These are phyloP conservation scores for Dynastes maya DNA, from an alignment of 2,888 invertebrate species.

Conservation along the genomic window DNA sequence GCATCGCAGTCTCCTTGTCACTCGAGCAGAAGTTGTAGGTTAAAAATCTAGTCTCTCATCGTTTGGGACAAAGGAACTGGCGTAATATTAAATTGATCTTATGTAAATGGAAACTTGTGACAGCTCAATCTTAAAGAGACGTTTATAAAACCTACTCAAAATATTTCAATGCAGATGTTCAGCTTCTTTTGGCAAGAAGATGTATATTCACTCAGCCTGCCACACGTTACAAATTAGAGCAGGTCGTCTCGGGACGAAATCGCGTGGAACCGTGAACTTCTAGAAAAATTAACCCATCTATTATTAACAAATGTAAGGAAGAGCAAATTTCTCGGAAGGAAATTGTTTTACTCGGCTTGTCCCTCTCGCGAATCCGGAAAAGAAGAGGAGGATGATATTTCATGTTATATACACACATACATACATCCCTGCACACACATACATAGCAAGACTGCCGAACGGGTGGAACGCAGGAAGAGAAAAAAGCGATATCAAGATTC, in stretches of 20 bases:
- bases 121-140: no score
- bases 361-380: slow-evolving; percentile 51
- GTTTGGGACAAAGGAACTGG: no score
- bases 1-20: no score
- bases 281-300: slow-evolving; percentile 61
- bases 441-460: slow-evolving; percentile 43
- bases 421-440: neutral
- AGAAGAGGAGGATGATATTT: slow-evolving; percentile 60
- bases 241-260: slow-evolving; percentile 42
- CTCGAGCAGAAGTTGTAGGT: no score
- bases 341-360: slow-evolving; percentile 66
- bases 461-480: slow-evolving; percentile 55
- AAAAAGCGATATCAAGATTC: slow-evolving; percentile 55
- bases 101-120: no score
- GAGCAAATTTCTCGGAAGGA: slow-evolving; percentile 59
- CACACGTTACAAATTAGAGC: slow-evolving; percentile 68
- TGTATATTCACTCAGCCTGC: slow-evolving; percentile 30
- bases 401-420: slow-evolving; percentile 52
- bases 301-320: slow-evolving; percentile 55
- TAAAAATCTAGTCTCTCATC: no score
- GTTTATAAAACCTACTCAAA: no score
- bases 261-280: slow-evolving; percentile 52
- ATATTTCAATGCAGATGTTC: no score
- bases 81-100: no score
- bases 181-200: no score